These are phyloP conservation scores for Flexamia atlantica DNA, from an alignment of 2,888 invertebrate species.

Conservation along the genomic window DNA sequence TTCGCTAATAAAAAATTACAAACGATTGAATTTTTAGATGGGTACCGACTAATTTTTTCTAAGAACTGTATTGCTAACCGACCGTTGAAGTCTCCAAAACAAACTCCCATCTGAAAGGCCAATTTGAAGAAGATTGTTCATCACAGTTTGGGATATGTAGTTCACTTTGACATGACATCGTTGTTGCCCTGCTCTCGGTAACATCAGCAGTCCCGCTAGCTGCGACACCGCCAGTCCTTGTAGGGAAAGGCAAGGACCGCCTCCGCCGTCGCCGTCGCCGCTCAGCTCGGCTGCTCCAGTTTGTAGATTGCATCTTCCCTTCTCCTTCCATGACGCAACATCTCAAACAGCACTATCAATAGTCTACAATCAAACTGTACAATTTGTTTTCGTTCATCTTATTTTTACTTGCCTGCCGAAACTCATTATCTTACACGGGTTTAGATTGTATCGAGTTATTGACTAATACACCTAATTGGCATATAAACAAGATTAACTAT, in stretches of 20 bases:
- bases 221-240: constrained; percentile 2
- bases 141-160: too few species aligned
- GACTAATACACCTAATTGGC: neutral
- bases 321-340: neutral
- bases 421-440: neutral
- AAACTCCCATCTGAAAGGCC: too few species aligned
- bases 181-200: too few species aligned
- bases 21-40: too few species aligned
- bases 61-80: too few species aligned
- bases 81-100: too few species aligned
- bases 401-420: neutral
- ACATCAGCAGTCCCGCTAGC: neutral
- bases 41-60: too few species aligned
- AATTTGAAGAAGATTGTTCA: too few species aligned
- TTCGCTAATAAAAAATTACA: too few species aligned
- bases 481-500: neutral
- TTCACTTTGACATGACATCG: too few species aligned
- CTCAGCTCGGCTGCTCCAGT: neutral
- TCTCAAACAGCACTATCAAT: neutral
- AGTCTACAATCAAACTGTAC: neutral
- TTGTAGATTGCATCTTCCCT: neutral
- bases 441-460: neutral
- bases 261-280: neutral
- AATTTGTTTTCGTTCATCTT: neutral
- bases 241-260: constrained; percentile 10